Evolutionary conservation across 2,888 invertebrate genomes (phyloP).

Genomic region (Andrena flavipes): DNA sequence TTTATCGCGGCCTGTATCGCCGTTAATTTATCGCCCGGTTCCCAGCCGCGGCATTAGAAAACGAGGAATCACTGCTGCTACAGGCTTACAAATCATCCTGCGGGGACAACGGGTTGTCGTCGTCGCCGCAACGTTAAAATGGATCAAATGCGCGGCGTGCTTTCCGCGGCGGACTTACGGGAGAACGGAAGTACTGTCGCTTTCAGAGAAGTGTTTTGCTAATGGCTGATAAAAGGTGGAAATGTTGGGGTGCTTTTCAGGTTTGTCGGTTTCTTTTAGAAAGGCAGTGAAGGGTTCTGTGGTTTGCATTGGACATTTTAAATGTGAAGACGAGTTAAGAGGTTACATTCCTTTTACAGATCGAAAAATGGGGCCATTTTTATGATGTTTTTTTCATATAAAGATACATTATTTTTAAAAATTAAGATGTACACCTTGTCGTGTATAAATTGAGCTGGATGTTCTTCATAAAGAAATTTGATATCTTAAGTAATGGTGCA

Average conservation of each 20-base stretch:
- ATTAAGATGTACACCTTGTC: too few species aligned
- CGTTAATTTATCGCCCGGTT: slow-evolving; percentile 77
- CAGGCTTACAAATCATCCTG: slow-evolving; percentile 75
- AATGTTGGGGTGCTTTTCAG: not conserved
- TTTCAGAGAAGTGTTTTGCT: not conserved
- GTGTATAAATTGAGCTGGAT: too few species aligned
- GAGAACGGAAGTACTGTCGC: not conserved
- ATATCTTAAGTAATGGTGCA: too few species aligned
- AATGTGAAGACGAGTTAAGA: too few species aligned
- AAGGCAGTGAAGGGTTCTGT: too few species aligned
- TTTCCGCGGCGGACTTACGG: not conserved
- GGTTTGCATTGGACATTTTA: too few species aligned
- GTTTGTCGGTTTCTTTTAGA: not conserved
- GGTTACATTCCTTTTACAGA: too few species aligned
- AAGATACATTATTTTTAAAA: too few species aligned
- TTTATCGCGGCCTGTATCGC: slow-evolving; percentile 77
- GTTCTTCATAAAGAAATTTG: too few species aligned
- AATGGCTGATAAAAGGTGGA: not conserved
- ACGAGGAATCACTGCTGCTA: slow-evolving; percentile 75
- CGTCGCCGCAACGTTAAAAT: slow-evolving; percentile 41
- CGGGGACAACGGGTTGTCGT: slow-evolving; percentile 64
- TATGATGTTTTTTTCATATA: too few species aligned
- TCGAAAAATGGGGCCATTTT: too few species aligned
- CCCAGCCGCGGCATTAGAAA: slow-evolving; percentile 74
- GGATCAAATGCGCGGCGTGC: slow-evolving; percentile 41